phyloP scores from a whole-genome alignment of 2,797 vertebrate species.

The Parauchenoglanis punctatus region DNA sequence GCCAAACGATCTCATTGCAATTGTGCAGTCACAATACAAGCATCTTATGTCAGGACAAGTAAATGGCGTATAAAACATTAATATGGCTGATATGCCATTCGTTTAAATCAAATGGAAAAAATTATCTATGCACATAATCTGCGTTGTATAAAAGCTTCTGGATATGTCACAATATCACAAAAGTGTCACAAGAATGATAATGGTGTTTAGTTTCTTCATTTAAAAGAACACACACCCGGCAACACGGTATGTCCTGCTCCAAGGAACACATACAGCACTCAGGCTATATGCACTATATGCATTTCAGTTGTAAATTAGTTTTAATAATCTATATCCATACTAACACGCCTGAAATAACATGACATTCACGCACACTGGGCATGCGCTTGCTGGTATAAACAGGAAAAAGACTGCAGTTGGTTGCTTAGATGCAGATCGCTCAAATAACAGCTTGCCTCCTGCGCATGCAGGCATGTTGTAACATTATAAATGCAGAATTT shows the following conservation, averaged over 20 bases:
- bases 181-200: not conserved
- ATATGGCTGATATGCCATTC: not conserved
- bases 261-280: not conserved
- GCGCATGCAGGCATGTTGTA: no score
- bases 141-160: not conserved
- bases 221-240: not conserved
- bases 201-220: not conserved
- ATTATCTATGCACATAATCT: not conserved
- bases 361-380: no score
- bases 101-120: not conserved
- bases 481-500: no score
- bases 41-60: not conserved
- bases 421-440: no score
- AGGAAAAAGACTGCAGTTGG: no score
- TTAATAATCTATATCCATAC: no score
- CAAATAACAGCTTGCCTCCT: no score
- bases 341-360: no score
- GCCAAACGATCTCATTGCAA: not conserved
- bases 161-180: not conserved
- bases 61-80: not conserved
- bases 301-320: no score
- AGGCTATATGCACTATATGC: no score
- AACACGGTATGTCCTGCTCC: not conserved
- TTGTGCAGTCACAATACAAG: not conserved
- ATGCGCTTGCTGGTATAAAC: no score